These are phyloP conservation scores for Psilopogon haemacephalus DNA, from an alignment of 2,113 vertebrate genomes.

Conservation along the genomic window DNA sequence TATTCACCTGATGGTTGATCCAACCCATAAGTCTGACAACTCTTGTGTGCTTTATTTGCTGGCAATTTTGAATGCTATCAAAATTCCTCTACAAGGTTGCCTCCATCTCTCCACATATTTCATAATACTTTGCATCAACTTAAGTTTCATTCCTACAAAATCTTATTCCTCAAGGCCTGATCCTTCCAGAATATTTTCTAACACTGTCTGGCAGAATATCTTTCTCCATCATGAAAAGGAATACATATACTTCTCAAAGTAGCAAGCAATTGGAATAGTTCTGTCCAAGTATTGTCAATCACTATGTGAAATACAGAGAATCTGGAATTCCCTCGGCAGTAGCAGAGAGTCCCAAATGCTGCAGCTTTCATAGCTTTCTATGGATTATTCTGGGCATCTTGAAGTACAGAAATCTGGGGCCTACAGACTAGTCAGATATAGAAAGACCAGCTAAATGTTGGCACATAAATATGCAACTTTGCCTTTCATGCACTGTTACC, in stretches of 20 bases:
- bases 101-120: not conserved
- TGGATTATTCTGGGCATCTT: not conserved
- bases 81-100: not conserved
- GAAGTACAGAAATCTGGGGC: not conserved
- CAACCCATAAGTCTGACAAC: not conserved
- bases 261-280: not conserved
- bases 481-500: not conserved
- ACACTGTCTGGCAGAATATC: not conserved
- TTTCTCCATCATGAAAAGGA: not conserved
- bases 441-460: not conserved
- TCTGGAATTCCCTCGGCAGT: not conserved
- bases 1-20: not conserved
- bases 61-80: not conserved
- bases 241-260: not conserved
- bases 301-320: not conserved
- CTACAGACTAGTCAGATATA: not conserved
- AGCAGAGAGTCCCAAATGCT: not conserved
- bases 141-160: not conserved
- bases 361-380: not conserved
- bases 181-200: not conserved
- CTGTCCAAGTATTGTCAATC: not conserved
- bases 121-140: not conserved
- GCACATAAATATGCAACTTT: fast-evolving
- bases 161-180: not conserved
- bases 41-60: not conserved